Percentiles rank a stretch among this genome's conserved stretches.
These are phyloP conservation scores for Yponomeuta plumbellus DNA, from an alignment of 2,888 invertebrate species.

Conservation along the genomic window DNA sequence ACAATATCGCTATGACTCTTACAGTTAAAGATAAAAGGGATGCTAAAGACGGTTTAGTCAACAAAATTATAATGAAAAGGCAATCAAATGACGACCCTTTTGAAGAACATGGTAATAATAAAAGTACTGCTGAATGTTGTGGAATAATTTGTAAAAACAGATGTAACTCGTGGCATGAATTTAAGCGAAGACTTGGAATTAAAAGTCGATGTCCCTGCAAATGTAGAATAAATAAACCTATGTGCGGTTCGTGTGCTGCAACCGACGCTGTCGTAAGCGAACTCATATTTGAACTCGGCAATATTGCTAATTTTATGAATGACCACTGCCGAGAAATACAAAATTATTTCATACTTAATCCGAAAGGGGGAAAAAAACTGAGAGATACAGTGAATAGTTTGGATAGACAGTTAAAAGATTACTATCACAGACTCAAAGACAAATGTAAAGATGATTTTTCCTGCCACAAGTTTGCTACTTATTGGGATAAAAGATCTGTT, in stretches of 20 bases:
- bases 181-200: slow-evolving; percentile 46
- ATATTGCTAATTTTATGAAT: slow-evolving; percentile 49
- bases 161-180: slow-evolving; percentile 36
- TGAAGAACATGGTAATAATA: background rate
- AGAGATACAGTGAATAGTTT: slow-evolving; percentile 48
- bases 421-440: slow-evolving; percentile 52
- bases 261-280: slow-evolving; percentile 55
- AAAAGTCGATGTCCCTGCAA: slow-evolving; percentile 51
- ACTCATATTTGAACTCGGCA: slow-evolving; percentile 54
- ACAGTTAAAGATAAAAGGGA: slow-evolving; percentile 17
- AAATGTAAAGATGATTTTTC: slow-evolving; percentile 47
- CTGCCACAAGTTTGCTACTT: slow-evolving; percentile 44
- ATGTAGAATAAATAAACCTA: slow-evolving; percentile 44
- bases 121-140: slow-evolving; percentile 14
- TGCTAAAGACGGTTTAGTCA: slow-evolving; percentile 2
- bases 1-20: slow-evolving; percentile 30
- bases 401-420: slow-evolving; percentile 46
- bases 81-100: background rate
- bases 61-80: background rate
- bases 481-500: slow-evolving; percentile 41
- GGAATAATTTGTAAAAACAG: slow-evolving; percentile 6
- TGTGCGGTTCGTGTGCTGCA: slow-evolving; percentile 57
- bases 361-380: slow-evolving; percentile 50
- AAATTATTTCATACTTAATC: slow-evolving; percentile 59
- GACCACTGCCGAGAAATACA: slow-evolving; percentile 63